Percentiles rank a stretch among this genome's conserved stretches.
phyloP scores from a whole-genome alignment of 2,888 invertebrate species.

The Helleia helle region DNA sequence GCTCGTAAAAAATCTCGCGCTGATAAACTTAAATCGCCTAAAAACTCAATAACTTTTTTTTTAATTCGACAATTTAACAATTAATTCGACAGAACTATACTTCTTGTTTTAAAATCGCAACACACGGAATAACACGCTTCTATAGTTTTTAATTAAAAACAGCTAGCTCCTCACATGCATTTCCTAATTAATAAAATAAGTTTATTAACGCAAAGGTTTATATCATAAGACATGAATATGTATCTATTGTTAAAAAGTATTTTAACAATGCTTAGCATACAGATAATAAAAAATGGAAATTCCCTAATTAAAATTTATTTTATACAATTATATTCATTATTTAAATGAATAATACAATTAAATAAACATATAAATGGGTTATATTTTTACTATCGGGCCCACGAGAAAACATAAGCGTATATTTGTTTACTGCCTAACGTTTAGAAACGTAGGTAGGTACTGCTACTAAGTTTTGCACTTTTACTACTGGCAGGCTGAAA shows the following conservation, averaged over 20 bases:
- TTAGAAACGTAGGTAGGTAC: no score
- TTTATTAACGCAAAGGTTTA: not conserved
- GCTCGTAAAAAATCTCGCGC: not conserved
- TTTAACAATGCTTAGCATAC: conserved; percentile 2
- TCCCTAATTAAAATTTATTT: conserved; percentile 3
- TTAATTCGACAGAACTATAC: no score
- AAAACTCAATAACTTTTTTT: not conserved
- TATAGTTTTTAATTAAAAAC: not conserved
- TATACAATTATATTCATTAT: conserved; percentile 1
- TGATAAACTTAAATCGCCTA: not conserved
- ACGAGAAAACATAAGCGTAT: not conserved
- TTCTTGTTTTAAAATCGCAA: not conserved
- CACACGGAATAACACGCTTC: not conserved
- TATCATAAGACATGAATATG: not conserved
- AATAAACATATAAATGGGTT: conserved; percentile 1
- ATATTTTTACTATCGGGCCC: conserved; percentile 1
- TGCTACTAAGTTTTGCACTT: no score
- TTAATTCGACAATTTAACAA: no score
- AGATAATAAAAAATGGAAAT: conserved; percentile 4
- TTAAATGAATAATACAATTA: conserved; percentile 4
- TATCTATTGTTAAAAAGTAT: conserved; percentile 5
- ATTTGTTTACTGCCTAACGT: not conserved
- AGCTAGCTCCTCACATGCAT: not conserved
- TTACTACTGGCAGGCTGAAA: no score
- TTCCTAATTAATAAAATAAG: not conserved